Evolutionary conservation across 2,797 vertebrate species (phyloP).

Genomic region (Cossypha niveicapilla): DNA sequence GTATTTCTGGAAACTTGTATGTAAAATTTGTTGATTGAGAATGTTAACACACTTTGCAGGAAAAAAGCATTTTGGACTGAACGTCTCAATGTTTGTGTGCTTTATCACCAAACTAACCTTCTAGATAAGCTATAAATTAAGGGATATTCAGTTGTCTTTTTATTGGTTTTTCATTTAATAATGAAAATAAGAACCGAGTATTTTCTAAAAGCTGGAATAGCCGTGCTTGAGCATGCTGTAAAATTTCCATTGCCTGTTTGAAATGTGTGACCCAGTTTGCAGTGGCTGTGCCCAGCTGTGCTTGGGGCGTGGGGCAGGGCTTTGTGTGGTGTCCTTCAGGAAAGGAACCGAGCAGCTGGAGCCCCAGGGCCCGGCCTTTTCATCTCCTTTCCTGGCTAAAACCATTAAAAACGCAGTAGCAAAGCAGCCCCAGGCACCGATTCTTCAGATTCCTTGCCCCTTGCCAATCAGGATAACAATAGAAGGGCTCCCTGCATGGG

Average conservation of each 20-base stretch:
- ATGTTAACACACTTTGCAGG: not conserved
- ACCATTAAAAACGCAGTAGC: not conserved
- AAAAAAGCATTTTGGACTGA: not conserved
- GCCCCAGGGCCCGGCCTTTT: not conserved
- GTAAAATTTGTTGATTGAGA: not conserved
- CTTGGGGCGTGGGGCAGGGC: not conserved
- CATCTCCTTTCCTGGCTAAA: not conserved
- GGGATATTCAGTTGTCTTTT: not conserved
- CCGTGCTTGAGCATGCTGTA: not conserved
- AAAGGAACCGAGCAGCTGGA: not conserved
- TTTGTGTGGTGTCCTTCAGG: not conserved
- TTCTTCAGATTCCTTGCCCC: not conserved
- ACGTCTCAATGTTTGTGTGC: not conserved
- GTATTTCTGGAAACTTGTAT: not conserved
- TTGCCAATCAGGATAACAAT: not conserved
- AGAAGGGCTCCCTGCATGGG: not conserved
- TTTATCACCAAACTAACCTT: not conserved
- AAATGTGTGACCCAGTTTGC: not conserved
- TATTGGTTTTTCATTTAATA: not conserved
- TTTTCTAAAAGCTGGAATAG: not conserved
- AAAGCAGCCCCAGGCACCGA: not conserved
- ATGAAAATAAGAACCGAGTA: not conserved
- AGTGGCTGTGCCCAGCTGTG: not conserved
- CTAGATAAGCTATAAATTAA: not conserved
- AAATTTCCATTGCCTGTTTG: not conserved